phyloP scores from a whole-genome alignment of 2,797 vertebrate genomes.

The Cirrhinus mrigala region DNA sequence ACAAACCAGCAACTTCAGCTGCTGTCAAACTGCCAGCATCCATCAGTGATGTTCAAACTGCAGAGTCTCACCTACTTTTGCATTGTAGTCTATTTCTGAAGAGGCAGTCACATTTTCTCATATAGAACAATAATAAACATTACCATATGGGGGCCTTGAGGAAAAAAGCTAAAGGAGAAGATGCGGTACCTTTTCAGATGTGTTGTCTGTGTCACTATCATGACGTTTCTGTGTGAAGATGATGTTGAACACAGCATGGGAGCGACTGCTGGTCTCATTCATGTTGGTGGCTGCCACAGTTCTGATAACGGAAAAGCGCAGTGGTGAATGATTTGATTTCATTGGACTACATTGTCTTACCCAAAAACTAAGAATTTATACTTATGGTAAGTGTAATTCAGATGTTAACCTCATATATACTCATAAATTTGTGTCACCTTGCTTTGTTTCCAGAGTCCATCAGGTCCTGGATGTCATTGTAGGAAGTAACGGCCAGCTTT shows the following conservation, averaged over 20 bases:
- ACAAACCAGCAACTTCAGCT: conserved; percentile 5
- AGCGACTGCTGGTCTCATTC: conserved; percentile 99
- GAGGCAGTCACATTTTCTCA: not conserved
- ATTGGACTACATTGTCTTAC: not conserved
- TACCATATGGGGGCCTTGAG: not conserved
- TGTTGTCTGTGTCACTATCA: conserved; percentile 87
- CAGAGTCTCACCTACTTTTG: conserved; percentile 17
- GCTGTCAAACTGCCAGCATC: conserved; percentile 18
- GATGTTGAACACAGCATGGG: conserved; percentile 98
- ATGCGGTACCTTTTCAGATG: conserved; percentile 89
- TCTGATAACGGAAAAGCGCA: conserved; percentile 69
- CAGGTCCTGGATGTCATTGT: conserved; percentile 89
- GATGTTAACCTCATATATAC: not conserved
- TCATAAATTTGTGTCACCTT: conserved; percentile 71
- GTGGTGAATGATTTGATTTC: not conserved
- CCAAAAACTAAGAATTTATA: no score
- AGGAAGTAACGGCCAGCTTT: conserved; percentile 90
- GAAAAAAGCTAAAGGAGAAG: not conserved
- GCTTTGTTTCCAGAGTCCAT: conserved; percentile 94
- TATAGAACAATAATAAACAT: not conserved
- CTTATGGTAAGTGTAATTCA: not conserved
- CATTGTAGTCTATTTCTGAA: not conserved
- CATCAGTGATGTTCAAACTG: conserved; percentile 12
- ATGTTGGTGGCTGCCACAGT: conserved; percentile 99
- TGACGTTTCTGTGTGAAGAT: conserved; percentile 98